phyloP scores from a whole-genome alignment of 2,113 vertebrate genomes.

The Struthidea cinerea region DNA sequence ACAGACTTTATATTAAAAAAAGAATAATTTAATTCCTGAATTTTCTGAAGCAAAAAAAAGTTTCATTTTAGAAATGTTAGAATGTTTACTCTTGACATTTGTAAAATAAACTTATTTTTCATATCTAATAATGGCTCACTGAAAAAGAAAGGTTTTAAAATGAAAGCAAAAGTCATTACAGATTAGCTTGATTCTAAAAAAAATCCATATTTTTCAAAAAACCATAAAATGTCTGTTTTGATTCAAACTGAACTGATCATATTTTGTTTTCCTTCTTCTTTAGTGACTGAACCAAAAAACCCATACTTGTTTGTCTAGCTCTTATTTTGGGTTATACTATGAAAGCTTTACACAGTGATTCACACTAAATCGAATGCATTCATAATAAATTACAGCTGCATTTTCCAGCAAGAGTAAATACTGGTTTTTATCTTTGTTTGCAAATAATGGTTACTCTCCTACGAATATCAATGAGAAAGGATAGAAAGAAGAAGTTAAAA shows the following conservation, averaged over 20 bases:
- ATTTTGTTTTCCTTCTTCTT: not conserved
- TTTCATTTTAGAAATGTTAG: not conserved
- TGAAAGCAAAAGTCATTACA: not conserved
- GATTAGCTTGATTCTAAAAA: not conserved
- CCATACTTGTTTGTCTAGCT: not conserved
- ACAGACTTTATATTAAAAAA: not conserved
- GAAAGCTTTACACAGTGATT: not conserved
- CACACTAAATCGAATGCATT: not conserved
- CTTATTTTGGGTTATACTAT: not conserved
- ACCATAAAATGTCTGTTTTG: not conserved
- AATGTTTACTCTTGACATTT: not conserved
- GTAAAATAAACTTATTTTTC: not conserved
- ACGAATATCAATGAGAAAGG: not conserved
- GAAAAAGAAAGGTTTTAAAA: not conserved
- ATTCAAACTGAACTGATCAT: not conserved
- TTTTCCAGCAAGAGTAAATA: slow-evolving; percentile 24
- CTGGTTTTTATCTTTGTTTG: not conserved
- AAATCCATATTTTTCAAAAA: not conserved
- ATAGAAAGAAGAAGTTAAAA: not conserved
- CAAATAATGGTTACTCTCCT: not conserved
- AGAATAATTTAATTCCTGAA: not conserved
- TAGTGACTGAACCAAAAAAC: not conserved
- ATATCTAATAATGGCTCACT: not conserved
- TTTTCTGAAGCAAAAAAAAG: not conserved
- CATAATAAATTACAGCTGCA: not conserved